Conservation (phyloP, 2,888 invertebrate genomes). For the Xestia sexstrigata region DNA sequence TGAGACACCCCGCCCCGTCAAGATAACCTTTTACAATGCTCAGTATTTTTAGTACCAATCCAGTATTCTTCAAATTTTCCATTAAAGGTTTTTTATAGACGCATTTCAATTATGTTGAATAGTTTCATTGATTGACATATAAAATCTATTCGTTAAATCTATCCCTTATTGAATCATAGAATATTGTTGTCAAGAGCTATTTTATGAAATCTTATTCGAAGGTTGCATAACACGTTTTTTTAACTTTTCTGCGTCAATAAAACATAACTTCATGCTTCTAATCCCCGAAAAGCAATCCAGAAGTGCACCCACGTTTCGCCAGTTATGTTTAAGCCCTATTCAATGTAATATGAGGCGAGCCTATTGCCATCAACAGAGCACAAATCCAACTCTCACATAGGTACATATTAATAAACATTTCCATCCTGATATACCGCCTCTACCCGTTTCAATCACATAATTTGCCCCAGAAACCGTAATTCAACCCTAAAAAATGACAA, state of each 20-base stretch:
- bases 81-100: neutral
- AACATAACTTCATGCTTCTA: neutral
- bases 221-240: neutral
- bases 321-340: neutral
- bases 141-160: neutral
- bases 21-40: conserved; percentile 19
- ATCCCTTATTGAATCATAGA: rapidly evolving
- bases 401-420: neutral
- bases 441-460: conserved; percentile 40
- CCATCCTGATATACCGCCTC: neutral
- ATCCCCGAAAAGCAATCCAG: neutral
- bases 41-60: conserved; percentile 19
- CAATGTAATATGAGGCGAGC: neutral
- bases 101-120: neutral
- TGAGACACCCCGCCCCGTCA: too few species aligned
- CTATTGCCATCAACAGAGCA: neutral
- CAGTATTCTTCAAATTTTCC: neutral
- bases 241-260: neutral
- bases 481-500: conserved; percentile 33
- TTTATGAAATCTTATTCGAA: neutral
- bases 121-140: neutral
- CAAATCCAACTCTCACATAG: neutral
- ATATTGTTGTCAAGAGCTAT: neutral
- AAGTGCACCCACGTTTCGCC: neutral
- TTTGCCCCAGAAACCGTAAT: conserved; percentile 21